Evolutionary conservation across 2,888 invertebrate genomes (phyloP).

Genomic region (Stenchaetothrips biformis): DNA sequence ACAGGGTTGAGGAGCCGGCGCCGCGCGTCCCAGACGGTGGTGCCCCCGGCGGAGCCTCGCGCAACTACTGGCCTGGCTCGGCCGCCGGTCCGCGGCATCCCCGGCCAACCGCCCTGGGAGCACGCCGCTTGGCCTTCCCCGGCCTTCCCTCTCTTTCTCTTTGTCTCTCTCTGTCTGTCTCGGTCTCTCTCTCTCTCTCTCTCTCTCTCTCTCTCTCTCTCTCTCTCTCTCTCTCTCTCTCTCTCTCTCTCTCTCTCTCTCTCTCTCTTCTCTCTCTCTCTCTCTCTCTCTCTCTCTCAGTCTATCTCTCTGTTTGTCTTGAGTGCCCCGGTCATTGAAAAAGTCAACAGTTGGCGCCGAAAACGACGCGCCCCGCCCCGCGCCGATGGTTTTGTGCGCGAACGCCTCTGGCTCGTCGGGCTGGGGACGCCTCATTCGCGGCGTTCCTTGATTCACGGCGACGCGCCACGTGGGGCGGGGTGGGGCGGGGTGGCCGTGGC

Average conservation of each 20-base stretch:
- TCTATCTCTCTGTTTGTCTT: slow-evolving; percentile 1
- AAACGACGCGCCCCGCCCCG: no score
- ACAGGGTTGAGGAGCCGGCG: background rate
- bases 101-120: no score
- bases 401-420: no score
- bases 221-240: background rate
- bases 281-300: slow-evolving; percentile 12
- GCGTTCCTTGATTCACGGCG: no score
- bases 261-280: background rate
- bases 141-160: background rate
- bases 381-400: no score
- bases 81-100: no score
- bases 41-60: background rate
- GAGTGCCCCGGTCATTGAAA: background rate
- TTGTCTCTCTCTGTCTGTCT: background rate
- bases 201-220: slow-evolving; percentile 1
- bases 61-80: background rate
- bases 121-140: background rate
- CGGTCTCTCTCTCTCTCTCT: background rate
- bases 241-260: background rate
- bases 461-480: no score
- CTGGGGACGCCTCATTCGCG: no score
- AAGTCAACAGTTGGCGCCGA: no score
- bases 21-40: background rate
- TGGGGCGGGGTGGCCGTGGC: no score